A percentile compares a stretch with the other conserved stretches of the same genome.
phyloP scores from a whole-genome alignment of 2,888 invertebrate species.

The Resseliella maxima region DNA sequence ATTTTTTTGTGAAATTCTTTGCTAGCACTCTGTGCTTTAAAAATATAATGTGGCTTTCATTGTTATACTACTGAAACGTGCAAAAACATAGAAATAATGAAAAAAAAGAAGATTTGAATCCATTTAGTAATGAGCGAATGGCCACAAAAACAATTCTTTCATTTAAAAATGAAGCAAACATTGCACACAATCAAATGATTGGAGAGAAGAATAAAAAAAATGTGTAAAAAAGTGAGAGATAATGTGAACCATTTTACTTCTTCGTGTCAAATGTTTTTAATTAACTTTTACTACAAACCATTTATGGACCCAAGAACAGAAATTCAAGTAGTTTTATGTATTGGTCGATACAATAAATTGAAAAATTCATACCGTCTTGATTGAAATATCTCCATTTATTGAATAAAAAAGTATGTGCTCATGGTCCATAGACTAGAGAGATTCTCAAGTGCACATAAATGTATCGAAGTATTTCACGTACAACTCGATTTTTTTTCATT shows the following conservation, averaged over 20 bases:
- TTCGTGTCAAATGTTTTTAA: not conserved
- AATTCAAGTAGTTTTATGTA: too few species aligned
- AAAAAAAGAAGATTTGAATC: not conserved
- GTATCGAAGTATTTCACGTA: not conserved
- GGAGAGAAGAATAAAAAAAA: not conserved
- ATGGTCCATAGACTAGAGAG: too few species aligned
- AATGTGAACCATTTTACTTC: not conserved
- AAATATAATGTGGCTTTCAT: not conserved
- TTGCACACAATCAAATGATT: not conserved
- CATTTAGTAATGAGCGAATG: constrained; percentile 10
- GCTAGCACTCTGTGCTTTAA: not conserved
- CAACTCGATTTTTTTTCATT: not conserved
- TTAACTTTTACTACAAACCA: not conserved
- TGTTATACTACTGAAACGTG: not conserved
- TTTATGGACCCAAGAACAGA: not conserved
- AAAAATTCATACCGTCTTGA: not conserved
- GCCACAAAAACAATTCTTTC: not conserved
- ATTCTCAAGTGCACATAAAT: too few species aligned
- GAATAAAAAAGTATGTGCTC: not conserved
- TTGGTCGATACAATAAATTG: not conserved
- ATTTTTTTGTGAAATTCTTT: not conserved
- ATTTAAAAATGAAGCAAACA: not conserved
- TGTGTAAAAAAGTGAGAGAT: not conserved
- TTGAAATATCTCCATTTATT: not conserved
- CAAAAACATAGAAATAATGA: not conserved